Conservation (phyloP, 2,888 invertebrate genomes). For the Hymenopus coronatus region DNA sequence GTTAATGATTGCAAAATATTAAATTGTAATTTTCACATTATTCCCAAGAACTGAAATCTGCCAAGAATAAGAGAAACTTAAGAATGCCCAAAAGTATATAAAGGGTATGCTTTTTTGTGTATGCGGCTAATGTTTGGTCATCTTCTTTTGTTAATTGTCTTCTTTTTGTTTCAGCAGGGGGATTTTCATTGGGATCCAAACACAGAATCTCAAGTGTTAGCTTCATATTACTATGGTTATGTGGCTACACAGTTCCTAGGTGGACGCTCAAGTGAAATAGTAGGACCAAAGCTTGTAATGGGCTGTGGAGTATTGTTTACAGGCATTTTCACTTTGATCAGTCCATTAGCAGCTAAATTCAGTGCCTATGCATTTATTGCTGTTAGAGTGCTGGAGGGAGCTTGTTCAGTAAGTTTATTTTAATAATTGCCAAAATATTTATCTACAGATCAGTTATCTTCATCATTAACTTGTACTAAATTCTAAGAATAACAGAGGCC, state of each 20-base stretch:
- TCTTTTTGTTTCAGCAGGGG: background rate
- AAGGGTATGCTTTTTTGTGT: too few relatives aligned
- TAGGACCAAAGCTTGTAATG: constrained; percentile 27
- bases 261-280: constrained; percentile 15
- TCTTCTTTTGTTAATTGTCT: too few relatives aligned
- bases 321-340: constrained; percentile 13
- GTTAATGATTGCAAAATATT: too few relatives aligned
- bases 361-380: constrained; percentile 17
- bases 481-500: too few relatives aligned
- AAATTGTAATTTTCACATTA: too few relatives aligned
- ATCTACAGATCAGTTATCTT: background rate
- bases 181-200: constrained; percentile 27
- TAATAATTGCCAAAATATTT: background rate
- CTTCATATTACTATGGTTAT: constrained; percentile 27
- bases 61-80: too few relatives aligned
- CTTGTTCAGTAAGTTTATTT: constrained; percentile 9
- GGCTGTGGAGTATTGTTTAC: constrained; percentile 15
- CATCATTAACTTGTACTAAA: background rate
- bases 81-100: too few relatives aligned
- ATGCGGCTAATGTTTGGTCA: too few relatives aligned
- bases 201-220: constrained; percentile 18
- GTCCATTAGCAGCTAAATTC: constrained; percentile 20
- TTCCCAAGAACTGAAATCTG: too few relatives aligned
- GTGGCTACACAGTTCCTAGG: constrained; percentile 28
- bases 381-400: constrained; percentile 25